Conservation (phyloP, 2,797 vertebrate genomes). For the Fundulus diaphanus region DNA sequence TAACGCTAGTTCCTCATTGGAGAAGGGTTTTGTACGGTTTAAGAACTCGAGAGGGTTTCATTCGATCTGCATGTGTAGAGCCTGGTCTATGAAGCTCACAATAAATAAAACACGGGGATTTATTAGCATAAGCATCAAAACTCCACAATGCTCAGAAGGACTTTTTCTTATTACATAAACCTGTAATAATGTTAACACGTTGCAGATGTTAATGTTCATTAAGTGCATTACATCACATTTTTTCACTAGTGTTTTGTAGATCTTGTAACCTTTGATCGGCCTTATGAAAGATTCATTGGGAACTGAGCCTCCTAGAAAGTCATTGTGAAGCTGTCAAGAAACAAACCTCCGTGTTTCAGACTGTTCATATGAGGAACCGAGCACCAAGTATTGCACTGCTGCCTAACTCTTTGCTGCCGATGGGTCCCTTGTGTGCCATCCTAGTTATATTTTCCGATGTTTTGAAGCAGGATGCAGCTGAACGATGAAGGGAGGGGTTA, state of each 20-base stretch:
- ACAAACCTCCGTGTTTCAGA: not conserved
- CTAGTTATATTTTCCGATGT: not conserved
- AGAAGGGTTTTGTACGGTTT: not conserved
- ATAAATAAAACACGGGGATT: not conserved
- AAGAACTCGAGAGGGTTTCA: not conserved
- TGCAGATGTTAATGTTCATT: not conserved
- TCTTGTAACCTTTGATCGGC: not conserved
- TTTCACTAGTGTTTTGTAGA: not conserved
- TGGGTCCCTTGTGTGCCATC: slow-evolving; percentile 10
- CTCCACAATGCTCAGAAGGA: not conserved
- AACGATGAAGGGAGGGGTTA: slow-evolving; percentile 11
- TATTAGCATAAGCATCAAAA: not conserved
- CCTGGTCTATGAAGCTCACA: no score
- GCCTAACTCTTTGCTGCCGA: slow-evolving; percentile 53
- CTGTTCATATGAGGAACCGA: slow-evolving; percentile 9
- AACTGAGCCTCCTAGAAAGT: not conserved
- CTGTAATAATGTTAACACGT: not conserved
- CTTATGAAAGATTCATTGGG: not conserved
- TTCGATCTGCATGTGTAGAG: not conserved
- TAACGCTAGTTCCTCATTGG: not conserved
- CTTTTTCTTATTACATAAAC: not conserved
- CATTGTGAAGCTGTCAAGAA: slow-evolving; percentile 2
- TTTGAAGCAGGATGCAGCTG: slow-evolving; percentile 16
- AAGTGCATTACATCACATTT: not conserved
- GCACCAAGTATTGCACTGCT: slow-evolving; percentile 2